Conservation (phyloP, 2,113 vertebrate genomes). For the Dinomys branickii region DNA sequence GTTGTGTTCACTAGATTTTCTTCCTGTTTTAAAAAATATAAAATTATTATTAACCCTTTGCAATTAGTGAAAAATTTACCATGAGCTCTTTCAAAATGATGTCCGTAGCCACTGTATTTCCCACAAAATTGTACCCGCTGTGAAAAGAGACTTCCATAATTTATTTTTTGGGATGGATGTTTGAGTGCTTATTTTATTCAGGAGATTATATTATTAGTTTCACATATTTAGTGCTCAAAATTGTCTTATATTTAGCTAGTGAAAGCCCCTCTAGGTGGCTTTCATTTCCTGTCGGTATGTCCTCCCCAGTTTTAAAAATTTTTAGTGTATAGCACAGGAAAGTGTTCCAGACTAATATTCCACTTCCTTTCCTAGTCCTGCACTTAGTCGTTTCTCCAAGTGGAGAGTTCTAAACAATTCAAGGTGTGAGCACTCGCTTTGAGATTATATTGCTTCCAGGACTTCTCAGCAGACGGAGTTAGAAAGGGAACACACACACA, state of each 20-base stretch:
- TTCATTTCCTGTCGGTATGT: neutral
- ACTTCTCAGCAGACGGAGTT: neutral
- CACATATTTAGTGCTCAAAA: neutral
- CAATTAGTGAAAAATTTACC: neutral
- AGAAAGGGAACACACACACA: neutral
- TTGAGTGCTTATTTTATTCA: neutral
- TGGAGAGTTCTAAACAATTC: neutral
- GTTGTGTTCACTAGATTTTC: neutral
- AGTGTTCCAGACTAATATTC: too few relatives aligned
- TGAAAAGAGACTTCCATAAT: neutral
- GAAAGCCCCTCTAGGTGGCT: neutral
- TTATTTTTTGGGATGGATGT: neutral
- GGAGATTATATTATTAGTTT: neutral
- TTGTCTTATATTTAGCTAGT: neutral
- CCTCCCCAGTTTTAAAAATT: neutral
- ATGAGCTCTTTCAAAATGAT: neutral
- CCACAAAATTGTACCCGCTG: neutral
- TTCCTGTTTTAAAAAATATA: too few relatives aligned
- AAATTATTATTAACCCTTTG: neutral
- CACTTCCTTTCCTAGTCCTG: neutral
- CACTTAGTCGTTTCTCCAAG: neutral
- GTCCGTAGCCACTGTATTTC: neutral
- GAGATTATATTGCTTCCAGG: neutral
- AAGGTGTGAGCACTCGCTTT: neutral
- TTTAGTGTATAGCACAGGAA: too few relatives aligned